These are phyloP conservation scores for Bombus polaris DNA, from an alignment of 1,140 invertebrate genomes.

Conservation along the genomic window DNA sequence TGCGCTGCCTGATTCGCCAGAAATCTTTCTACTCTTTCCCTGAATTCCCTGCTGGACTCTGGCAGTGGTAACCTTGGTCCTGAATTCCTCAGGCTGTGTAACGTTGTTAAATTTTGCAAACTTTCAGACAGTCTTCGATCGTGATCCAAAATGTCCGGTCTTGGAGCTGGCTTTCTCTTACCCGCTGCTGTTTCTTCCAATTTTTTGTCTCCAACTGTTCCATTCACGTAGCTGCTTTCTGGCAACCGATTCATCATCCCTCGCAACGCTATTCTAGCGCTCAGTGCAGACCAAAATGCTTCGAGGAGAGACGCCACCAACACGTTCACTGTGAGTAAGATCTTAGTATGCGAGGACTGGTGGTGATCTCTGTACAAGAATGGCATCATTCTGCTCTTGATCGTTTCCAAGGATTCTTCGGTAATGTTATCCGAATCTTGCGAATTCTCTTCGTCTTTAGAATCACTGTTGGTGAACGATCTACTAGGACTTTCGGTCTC, in stretches of 20 bases:
- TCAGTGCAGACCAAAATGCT: constrained; percentile 84
- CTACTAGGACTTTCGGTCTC: not conserved
- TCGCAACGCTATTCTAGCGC: constrained; percentile 84
- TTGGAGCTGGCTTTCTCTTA: constrained; percentile 60
- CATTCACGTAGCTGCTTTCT: constrained; percentile 69
- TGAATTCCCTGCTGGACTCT: constrained; percentile 73
- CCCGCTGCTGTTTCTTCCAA: not conserved
- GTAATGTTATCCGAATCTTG: constrained; percentile 20
- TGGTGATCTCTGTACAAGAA: constrained; percentile 35
- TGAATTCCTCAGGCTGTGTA: constrained; percentile 59
- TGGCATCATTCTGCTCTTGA: constrained; percentile 1
- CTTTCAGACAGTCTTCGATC: constrained; percentile 71
- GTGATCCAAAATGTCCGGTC: constrained; percentile 72
- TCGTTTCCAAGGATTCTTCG: constrained; percentile 15
- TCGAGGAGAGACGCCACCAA: constrained; percentile 85
- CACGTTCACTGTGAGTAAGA: constrained; percentile 84
- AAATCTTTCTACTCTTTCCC: constrained; percentile 76
- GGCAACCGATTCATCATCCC: constrained; percentile 85
- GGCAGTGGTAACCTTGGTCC: constrained; percentile 70
- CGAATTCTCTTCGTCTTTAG: not conserved
- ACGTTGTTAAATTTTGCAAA: constrained; percentile 60
- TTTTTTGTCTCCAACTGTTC: constrained; percentile 10
- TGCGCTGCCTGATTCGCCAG: constrained; percentile 73
- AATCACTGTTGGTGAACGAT: not conserved
- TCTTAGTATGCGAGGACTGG: constrained; percentile 15